phyloP scores from a whole-genome alignment of 1,140 invertebrate species.

The Solenopsis fugax region DNA sequence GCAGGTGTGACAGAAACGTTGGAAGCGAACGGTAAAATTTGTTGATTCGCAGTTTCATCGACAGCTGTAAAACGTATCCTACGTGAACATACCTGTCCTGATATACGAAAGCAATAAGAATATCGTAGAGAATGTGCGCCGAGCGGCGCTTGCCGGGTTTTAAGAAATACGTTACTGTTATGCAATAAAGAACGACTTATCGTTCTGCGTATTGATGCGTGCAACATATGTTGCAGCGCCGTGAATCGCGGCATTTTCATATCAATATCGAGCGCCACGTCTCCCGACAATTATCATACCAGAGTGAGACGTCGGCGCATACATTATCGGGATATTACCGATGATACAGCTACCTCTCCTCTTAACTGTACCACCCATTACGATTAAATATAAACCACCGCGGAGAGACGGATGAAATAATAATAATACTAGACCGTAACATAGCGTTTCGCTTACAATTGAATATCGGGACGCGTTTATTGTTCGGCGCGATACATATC shows the following conservation, averaged over 20 bases:
- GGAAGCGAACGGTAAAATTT: constrained; percentile 56
- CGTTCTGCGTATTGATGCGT: constrained; percentile 48
- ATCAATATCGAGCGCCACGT: constrained; percentile 31
- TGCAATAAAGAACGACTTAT: constrained; percentile 73
- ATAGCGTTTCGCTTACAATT: constrained; percentile 22
- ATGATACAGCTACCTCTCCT: constrained; percentile 50
- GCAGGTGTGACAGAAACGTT: constrained; percentile 27
- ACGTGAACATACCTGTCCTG: constrained; percentile 28
- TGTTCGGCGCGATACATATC: neutral
- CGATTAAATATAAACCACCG: constrained; percentile 49
- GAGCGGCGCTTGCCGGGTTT: constrained; percentile 47
- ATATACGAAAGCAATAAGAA: constrained; percentile 68
- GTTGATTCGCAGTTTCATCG: constrained; percentile 46
- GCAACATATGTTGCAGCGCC: constrained; percentile 43
- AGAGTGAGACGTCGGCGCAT: constrained; percentile 35
- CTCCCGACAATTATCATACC: constrained; percentile 46
- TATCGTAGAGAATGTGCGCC: constrained; percentile 37
- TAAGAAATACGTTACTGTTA: constrained; percentile 73
- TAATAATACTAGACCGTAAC: constrained; percentile 35
- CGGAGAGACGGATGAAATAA: constrained; percentile 26
- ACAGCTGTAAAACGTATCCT: constrained; percentile 66
- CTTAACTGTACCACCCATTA: constrained; percentile 65
- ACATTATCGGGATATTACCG: constrained; percentile 55
- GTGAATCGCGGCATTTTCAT: constrained; percentile 54
- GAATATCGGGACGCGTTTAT: constrained; percentile 13